A percentile compares a stretch with the other conserved stretches of the same genome.
These are phyloP conservation scores for Ciona savignyi DNA, from an alignment of 23 tunicate genomes.

Conservation along the genomic window DNA sequence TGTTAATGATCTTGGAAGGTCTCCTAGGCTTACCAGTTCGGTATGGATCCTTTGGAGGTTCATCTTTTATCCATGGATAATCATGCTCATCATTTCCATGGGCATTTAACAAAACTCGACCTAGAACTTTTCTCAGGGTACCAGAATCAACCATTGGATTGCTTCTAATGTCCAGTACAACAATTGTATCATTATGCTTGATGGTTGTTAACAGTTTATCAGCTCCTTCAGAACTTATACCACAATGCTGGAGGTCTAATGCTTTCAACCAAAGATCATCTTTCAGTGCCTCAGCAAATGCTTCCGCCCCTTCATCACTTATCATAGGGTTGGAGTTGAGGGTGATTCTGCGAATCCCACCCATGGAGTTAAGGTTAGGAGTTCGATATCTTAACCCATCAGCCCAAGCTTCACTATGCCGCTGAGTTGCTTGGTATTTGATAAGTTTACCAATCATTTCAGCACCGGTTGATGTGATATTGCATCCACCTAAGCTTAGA, in stretches of 20 bases:
- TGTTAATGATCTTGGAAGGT: neutral
- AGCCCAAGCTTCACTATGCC: constrained; percentile 90
- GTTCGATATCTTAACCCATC: constrained; percentile 79
- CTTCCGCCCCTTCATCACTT: constrained; percentile 65
- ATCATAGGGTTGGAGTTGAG: constrained; percentile 84
- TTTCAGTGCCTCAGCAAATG: constrained; percentile 56
- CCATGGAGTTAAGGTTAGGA: constrained; percentile 59
- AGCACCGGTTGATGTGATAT: constrained; percentile 51
- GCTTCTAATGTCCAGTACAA: constrained; percentile 63
- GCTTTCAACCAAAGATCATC: constrained; percentile 95
- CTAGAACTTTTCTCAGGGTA: constrained; percentile 33
- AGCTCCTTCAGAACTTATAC: constrained; percentile 59
- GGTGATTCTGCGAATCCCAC: constrained; percentile 69
- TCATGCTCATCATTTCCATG: constrained; percentile 37
- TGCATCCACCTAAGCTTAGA: constrained; percentile 61
- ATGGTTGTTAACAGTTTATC: constrained; percentile 32
- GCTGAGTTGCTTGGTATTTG: constrained; percentile 58
- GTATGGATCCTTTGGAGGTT: constrained; percentile 83
- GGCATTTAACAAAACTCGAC: constrained; percentile 41
- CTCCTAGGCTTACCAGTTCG: constrained; percentile 22
- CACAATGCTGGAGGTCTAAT: constrained; percentile 82
- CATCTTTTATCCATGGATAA: constrained; percentile 87
- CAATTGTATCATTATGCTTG: constrained; percentile 54
- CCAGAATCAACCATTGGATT: constrained; percentile 71
- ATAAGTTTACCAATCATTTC: constrained; percentile 39